Conservation (phyloP, 2,113 vertebrate species). For the Gadus chalcogrammus region DNA sequence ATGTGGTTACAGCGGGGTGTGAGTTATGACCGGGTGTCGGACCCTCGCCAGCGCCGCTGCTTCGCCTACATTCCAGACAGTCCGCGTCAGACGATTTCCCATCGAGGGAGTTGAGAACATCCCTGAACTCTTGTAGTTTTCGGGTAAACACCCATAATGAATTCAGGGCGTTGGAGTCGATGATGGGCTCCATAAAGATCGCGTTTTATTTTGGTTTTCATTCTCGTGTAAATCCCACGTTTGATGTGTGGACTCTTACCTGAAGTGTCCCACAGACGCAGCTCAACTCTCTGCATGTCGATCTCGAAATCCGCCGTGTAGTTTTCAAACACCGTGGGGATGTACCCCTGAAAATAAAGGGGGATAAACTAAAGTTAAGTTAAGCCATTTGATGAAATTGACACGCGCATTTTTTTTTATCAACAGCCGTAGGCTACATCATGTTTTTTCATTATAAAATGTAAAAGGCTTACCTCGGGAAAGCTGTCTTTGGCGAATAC, state of each 20-base stretch:
- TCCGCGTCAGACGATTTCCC: constrained; percentile 15
- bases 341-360: constrained; percentile 74
- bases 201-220: background rate
- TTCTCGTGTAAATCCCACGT: background rate
- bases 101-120: background rate
- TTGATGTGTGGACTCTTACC: constrained; percentile 67
- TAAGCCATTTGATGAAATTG: no score
- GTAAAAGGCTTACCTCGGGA: constrained; percentile 76
- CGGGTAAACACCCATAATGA: no score
- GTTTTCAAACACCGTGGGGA: constrained; percentile 88
- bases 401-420: no score
- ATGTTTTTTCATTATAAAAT: background rate
- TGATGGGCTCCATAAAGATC: background rate
- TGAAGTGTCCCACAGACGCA: constrained; percentile 88
- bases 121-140: no score
- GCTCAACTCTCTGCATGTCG: constrained; percentile 85
- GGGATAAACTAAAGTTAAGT: background rate
- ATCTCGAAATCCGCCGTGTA: constrained; percentile 91
- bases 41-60: constrained; percentile 8
- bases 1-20: background rate
- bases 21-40: background rate
- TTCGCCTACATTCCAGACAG: constrained; percentile 31
- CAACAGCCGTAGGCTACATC: no score
- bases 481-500: constrained; percentile 87
- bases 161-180: no score